phyloP scores from a whole-genome alignment of 2,888 invertebrate genomes.

The Dromius quadrimaculatus region DNA sequence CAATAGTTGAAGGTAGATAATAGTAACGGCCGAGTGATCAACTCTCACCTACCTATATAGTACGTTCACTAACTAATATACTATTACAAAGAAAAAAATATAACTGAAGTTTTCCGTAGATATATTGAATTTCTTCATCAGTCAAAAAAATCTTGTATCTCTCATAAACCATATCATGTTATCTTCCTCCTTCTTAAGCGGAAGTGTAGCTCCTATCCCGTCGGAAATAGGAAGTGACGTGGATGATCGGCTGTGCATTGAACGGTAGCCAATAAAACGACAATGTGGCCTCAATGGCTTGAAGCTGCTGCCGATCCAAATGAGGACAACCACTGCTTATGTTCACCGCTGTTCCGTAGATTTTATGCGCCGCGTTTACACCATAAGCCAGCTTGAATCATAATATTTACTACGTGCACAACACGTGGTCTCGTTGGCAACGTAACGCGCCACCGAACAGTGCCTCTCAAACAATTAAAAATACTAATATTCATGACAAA shows the following conservation, averaged over 20 bases:
- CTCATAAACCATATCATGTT: background rate
- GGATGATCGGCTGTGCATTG: conserved; percentile 9
- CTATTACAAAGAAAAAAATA: too few relatives aligned
- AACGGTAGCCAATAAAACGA: conserved; percentile 36
- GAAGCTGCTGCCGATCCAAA: conserved; percentile 10
- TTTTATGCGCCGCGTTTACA: conserved; percentile 13
- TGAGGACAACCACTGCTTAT: background rate
- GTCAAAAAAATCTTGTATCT: background rate
- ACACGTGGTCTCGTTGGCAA: conserved; percentile 40
- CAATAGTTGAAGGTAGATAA: too few relatives aligned
- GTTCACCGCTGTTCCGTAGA: conserved; percentile 7
- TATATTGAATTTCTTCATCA: too few relatives aligned
- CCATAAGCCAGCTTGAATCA: conserved; percentile 36
- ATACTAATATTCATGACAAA: too few relatives aligned
- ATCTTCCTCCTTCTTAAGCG: too few relatives aligned
- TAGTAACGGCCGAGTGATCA: too few relatives aligned
- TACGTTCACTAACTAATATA: too few relatives aligned
- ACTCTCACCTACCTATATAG: too few relatives aligned
- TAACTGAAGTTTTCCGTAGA: too few relatives aligned
- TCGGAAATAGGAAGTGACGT: conserved; percentile 18
- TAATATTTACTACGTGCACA: conserved; percentile 51
- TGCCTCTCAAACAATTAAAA: background rate
- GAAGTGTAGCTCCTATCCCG: background rate
- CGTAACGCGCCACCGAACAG: conserved; percentile 10
- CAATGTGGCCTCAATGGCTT: background rate